Base-by-base conservation (phyloP, 2,113 vertebrate species). In the Megaceryle torquata region DNA sequence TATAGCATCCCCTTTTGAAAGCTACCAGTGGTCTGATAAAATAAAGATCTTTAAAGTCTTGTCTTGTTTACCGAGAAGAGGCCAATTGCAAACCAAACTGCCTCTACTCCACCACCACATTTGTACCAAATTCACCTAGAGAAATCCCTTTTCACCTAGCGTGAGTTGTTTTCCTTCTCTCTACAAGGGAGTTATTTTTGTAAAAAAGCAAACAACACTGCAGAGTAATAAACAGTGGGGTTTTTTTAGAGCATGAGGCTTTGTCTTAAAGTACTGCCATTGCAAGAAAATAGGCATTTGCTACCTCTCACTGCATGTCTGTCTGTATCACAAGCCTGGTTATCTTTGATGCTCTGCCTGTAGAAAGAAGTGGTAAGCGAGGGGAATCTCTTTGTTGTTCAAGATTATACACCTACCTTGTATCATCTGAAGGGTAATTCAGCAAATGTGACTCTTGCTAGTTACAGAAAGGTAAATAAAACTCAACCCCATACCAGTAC, bases 341-440 rank as follows among this genome's bases (percentile, higher is more conserved):
- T 60, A 28, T 83, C n/a, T 84, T 4, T 78, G 25, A 16, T 2
- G 4, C 15, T 39, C 60, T 80, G 19, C 33, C 59, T 68, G 24
- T 79, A 60, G 51, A 78, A 86, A 41, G 6, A 75, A 51, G 21
- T 17, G 9, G 24, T 81, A 13, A 95, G 15, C 43, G 46, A 56
- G 39, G n/a, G 43, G 19, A 77, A 51, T 77, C 22, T 82, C 35
- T 67, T 33, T 41, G 5, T 41, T 16, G 77, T 44, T 61, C 51
- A 77, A 33, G 37, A 33, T 35, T 39, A 26, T 21, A 25, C 4
- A 26, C 6, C 16, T 70, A 21, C 17, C 37, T 0, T 0, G 5
- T 71, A 4, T 15, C 15, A 39, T 65, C 9, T 4, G 13, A 75
- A 78, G 5, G 31, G 18, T 43, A 63, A 39, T 71, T 59, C 70